These are phyloP conservation scores for Napeogenes sylphis DNA, from an alignment of 2,888 invertebrate species.

Conservation along the genomic window DNA sequence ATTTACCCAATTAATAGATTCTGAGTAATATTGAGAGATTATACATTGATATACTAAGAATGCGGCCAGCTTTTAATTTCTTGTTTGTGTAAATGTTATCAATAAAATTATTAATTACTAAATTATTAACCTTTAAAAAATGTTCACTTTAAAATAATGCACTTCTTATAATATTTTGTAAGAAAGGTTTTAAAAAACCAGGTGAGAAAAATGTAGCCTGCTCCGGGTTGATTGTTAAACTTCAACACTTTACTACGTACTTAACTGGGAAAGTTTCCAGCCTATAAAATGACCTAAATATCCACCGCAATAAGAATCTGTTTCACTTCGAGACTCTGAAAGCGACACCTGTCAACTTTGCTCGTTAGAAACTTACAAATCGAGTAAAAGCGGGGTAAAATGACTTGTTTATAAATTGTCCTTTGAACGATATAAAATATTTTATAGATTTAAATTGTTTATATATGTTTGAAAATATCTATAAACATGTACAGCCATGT, in stretches of 20 bases:
- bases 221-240: constrained; percentile 7
- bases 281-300: constrained; percentile 22
- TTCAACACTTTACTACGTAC: constrained; percentile 8
- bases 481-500: no score
- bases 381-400: constrained; percentile 6
- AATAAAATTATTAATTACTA: no score
- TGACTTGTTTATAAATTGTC: not conserved
- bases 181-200: no score
- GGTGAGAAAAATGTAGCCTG: not conserved
- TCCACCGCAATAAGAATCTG: constrained; percentile 12
- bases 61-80: no score
- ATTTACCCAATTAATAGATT: no score
- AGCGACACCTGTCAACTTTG: constrained; percentile 23
- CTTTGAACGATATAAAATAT: not conserved
- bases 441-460: not conserved
- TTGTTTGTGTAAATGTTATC: no score
- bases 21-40: no score
- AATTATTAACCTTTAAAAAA: no score
- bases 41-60: no score
- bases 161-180: no score
- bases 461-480: no score
- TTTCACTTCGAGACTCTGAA: constrained; percentile 15
- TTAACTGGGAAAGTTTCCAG: constrained; percentile 16
- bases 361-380: constrained; percentile 18
- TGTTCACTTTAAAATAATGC: no score